phyloP scores from a whole-genome alignment of 2,113 vertebrate genomes.

The Pelobates fuscus region DNA sequence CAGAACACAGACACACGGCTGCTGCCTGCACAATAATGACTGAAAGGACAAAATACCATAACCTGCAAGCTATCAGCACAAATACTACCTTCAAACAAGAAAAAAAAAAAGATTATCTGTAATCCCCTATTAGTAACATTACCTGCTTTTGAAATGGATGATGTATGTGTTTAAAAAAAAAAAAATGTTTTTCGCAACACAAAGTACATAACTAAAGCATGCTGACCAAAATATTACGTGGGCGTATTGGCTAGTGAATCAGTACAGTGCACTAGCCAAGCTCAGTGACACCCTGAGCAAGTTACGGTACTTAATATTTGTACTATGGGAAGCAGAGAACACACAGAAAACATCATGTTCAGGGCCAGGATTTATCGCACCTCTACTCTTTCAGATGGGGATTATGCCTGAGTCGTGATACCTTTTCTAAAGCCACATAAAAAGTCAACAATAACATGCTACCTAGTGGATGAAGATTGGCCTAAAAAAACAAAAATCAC shows the following conservation, averaged over 20 bases:
- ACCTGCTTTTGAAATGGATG: conserved; percentile 29
- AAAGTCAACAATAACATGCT: background rate
- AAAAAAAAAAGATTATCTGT: conserved; percentile 36
- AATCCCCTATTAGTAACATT: conserved; percentile 47
- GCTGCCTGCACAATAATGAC: conserved; percentile 33
- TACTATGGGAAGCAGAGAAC: background rate
- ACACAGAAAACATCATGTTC: background rate
- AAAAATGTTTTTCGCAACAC: conserved; percentile 26
- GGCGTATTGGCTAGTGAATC: conserved; percentile 37
- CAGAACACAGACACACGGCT: conserved; percentile 45
- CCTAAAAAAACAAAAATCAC: too few relatives aligned
- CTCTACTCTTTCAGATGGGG: background rate
- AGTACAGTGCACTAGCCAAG: background rate
- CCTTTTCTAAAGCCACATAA: background rate
- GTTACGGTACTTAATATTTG: background rate
- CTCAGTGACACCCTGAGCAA: conserved; percentile 1
- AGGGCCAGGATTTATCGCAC: conserved; percentile 22
- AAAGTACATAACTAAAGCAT: conserved; percentile 32
- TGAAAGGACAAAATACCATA: conserved; percentile 33
- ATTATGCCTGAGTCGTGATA: conserved; percentile 3
- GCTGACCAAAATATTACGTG: conserved; percentile 34
- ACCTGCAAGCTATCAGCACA: conserved; percentile 17
- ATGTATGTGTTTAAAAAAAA: conserved; percentile 6
- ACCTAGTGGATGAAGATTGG: too few relatives aligned
- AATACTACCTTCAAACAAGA: conserved; percentile 16